phyloP scores from a whole-genome alignment of 2,113 vertebrate species.

The Empidonax traillii region DNA sequence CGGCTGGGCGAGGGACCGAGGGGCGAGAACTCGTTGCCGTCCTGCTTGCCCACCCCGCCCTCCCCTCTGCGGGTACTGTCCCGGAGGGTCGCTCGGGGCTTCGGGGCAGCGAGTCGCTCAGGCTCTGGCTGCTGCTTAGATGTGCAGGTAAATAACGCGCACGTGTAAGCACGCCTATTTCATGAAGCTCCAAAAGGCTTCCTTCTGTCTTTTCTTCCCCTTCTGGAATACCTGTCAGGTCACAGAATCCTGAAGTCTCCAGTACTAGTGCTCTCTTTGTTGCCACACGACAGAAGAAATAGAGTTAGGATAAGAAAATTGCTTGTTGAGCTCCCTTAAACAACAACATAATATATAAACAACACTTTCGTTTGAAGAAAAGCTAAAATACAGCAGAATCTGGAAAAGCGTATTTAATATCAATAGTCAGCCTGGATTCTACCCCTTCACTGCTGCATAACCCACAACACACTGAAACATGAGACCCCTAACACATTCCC shows the following conservation, averaged over 20 bases:
- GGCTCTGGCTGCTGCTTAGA: rapidly evolving
- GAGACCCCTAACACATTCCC: conserved; percentile 56
- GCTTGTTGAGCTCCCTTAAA: background rate
- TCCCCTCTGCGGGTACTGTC: background rate
- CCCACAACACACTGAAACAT: conserved; percentile 32
- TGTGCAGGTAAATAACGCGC: background rate
- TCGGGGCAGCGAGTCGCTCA: background rate
- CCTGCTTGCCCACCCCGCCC: background rate
- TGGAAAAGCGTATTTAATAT: background rate
- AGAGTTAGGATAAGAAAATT: background rate
- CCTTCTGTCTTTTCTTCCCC: background rate
- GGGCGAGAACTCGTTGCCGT: no score
- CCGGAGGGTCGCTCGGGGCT: background rate
- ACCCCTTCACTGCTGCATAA: background rate
- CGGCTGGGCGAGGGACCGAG: background rate
- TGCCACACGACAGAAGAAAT: background rate
- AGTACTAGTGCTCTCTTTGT: background rate
- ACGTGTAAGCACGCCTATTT: rapidly evolving
- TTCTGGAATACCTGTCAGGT: background rate
- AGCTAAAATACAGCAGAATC: background rate
- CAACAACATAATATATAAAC: background rate
- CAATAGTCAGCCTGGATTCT: background rate
- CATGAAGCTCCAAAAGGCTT: background rate
- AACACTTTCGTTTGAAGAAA: background rate
- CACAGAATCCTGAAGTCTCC: background rate